Conservation (phyloP, 2,797 vertebrate species). For the Oryzias dopingdopingensis region DNA sequence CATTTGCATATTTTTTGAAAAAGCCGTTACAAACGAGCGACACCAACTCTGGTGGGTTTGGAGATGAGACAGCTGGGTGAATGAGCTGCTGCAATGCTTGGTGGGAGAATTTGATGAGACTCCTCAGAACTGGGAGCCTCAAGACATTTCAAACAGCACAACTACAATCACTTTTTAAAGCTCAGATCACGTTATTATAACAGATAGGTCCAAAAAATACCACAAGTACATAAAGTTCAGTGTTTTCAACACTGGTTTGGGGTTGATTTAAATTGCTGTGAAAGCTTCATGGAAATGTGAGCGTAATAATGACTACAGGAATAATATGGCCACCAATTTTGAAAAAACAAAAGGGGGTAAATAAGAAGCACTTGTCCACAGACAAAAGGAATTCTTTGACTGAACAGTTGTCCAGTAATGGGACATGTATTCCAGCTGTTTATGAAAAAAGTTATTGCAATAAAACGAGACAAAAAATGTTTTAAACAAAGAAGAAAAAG, state of each 20-base stretch:
- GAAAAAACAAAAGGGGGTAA: too few relatives aligned
- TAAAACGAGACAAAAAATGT: too few relatives aligned
- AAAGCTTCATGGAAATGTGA: neutral
- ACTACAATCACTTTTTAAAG: constrained; percentile 12
- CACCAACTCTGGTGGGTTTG: constrained; percentile 23
- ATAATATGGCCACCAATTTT: too few relatives aligned
- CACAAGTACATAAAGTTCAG: neutral
- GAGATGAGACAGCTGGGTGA: constrained; percentile 14
- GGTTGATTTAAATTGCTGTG: neutral
- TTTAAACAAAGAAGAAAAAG: too few relatives aligned
- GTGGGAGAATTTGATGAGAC: constrained; percentile 24
- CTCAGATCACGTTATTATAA: constrained; percentile 4
- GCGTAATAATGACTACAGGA: too few relatives aligned
- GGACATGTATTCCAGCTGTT: too few relatives aligned
- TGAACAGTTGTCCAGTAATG: too few relatives aligned
- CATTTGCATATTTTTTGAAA: constrained; percentile 35
- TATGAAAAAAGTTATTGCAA: too few relatives aligned
- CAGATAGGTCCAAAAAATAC: constrained; percentile 17
- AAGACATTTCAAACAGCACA: neutral
- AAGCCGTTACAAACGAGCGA: constrained; percentile 37
- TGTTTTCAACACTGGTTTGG: constrained; percentile 8
- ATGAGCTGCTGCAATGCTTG: constrained; percentile 63
- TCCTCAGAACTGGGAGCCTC: too few relatives aligned
- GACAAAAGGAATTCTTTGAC: too few relatives aligned
- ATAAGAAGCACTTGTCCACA: too few relatives aligned